Percentiles rank a stretch among this genome's conserved stretches.
Conservation (phyloP, 2,113 vertebrate genomes). For the Podocnemis expansa region DNA sequence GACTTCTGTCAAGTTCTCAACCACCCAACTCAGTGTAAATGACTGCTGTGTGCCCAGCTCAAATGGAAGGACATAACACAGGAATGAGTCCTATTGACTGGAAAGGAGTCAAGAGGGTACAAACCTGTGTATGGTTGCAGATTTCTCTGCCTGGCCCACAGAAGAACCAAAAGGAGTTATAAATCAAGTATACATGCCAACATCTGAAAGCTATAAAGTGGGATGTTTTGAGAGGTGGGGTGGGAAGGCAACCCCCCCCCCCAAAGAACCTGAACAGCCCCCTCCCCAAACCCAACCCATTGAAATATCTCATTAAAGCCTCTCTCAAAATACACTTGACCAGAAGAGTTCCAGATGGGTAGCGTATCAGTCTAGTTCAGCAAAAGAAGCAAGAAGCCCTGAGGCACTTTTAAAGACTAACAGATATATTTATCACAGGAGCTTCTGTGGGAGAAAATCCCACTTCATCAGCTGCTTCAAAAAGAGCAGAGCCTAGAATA, state of each 20-base stretch:
- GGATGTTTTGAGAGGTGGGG: neutral
- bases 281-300: neutral
- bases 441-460: no score
- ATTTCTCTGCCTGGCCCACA: fast-evolving
- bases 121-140: fast-evolving
- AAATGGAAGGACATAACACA: no score
- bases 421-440: no score
- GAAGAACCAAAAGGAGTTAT: neutral
- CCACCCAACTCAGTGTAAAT: no score
- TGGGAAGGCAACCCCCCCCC: fast-evolving
- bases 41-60: no score
- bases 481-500: no score
- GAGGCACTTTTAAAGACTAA: no score
- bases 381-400: no score
- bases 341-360: no score
- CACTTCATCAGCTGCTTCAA: no score
- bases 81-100: neutral
- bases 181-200: fast-evolving
- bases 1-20: no score
- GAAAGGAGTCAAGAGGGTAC: fast-evolving
- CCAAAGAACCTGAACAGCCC: neutral
- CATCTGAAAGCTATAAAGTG: neutral
- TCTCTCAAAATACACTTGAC: neutral
- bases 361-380: no score
- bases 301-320: conserved; percentile 22